A percentile compares a stretch with the other conserved stretches of the same genome.
These are phyloP conservation scores for Globicephala melas DNA, from an alignment of 2,113 vertebrate species.

Conservation along the genomic window DNA sequence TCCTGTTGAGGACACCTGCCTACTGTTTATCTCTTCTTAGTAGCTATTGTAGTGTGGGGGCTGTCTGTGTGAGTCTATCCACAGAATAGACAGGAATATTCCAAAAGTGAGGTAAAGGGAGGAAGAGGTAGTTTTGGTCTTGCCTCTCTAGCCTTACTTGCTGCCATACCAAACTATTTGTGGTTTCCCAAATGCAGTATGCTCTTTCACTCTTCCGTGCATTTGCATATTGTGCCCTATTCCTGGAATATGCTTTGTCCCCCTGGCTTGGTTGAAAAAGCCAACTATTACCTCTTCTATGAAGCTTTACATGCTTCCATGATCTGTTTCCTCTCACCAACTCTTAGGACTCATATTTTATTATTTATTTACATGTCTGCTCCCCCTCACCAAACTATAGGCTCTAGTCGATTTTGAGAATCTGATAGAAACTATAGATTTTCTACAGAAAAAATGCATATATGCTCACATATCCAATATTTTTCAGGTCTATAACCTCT, in stretches of 20 bases:
- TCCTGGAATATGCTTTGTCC: not conserved
- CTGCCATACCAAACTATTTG: not conserved
- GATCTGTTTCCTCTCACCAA: not conserved
- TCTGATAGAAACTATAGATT: not conserved
- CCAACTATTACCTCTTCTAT: not conserved
- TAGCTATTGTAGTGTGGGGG: not conserved
- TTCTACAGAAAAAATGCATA: not conserved
- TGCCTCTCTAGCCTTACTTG: not conserved
- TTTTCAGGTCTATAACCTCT: not conserved
- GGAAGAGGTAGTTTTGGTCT: not conserved
- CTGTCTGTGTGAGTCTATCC: not conserved
- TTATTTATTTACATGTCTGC: not conserved
- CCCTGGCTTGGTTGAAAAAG: not conserved
- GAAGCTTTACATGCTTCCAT: not conserved
- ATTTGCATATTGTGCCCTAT: not conserved
- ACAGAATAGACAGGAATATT: not conserved
- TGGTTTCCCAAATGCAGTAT: not conserved
- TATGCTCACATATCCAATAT: not conserved
- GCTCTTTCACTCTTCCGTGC: not conserved
- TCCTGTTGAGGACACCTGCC: not conserved
- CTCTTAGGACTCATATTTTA: not conserved
- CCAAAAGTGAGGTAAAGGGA: not conserved
- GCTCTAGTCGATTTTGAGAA: not conserved
- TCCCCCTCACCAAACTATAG: not conserved
- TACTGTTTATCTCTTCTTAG: not conserved